Evolutionary conservation across 2,113 vertebrate species (phyloP).

Genomic region (Gorilla gorilla): DNA sequence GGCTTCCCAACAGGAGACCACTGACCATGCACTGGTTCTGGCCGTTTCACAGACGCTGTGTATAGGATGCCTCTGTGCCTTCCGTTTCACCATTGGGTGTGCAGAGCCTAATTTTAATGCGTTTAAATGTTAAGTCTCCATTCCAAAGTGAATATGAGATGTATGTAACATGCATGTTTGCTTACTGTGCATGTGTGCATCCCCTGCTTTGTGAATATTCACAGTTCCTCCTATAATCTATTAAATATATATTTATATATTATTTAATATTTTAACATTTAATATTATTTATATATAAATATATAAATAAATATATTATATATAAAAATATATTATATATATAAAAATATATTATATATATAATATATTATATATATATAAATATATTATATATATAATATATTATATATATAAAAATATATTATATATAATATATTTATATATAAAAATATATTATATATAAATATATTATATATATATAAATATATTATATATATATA

Average conservation of each 20-base stretch:
- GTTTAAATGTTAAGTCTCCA: neutral
- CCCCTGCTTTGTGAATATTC: neutral
- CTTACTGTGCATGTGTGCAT: neutral
- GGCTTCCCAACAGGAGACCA: neutral
- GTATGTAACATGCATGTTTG: neutral
- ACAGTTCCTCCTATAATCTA: neutral
- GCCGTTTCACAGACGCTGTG: neutral
- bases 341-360: too few species aligned
- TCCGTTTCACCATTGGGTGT: neutral
- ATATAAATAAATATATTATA: too few species aligned
- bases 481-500: too few species aligned
- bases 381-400: too few species aligned
- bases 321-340: too few species aligned
- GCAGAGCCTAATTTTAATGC: neutral
- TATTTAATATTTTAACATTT: too few species aligned
- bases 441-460: too few species aligned
- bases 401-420: too few species aligned
- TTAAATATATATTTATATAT: neutral
- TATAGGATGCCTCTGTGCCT: neutral
- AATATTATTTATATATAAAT: too few species aligned
- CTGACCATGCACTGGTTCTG: neutral
- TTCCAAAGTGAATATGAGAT: neutral
- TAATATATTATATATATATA: too few species aligned
- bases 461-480: too few species aligned
- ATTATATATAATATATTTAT: too few species aligned